Evolutionary conservation across 2,888 invertebrate genomes (phyloP).

Genomic region (Creontiades dilutus): DNA sequence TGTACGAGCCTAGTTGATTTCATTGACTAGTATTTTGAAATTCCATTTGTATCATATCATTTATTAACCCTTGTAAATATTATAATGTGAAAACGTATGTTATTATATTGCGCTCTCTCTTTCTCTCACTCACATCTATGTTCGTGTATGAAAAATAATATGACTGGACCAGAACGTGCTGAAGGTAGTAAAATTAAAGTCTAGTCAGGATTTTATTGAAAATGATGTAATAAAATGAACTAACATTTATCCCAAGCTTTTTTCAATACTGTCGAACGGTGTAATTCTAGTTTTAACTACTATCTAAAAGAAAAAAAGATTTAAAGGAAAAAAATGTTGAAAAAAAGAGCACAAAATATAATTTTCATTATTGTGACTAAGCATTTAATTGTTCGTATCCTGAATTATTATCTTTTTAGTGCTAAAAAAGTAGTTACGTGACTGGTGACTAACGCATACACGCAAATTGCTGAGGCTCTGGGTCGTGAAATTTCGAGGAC

Average conservation of each 20-base stretch:
- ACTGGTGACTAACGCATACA: no score
- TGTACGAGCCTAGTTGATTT: conserved; percentile 48
- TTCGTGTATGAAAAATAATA: conserved; percentile 27
- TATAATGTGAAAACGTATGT: conserved; percentile 1
- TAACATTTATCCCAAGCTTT: conserved; percentile 37
- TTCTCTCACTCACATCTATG: conserved; percentile 47
- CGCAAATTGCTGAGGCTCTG: no score
- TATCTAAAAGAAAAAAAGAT: background rate
- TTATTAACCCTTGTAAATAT: conserved; percentile 54
- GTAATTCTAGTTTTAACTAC: conserved; percentile 49
- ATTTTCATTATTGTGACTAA: conserved; percentile 45
- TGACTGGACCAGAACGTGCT: conserved; percentile 49
- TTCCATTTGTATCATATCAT: conserved; percentile 63
- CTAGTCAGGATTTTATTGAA: conserved; percentile 55
- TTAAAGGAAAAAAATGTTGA: conserved; percentile 31
- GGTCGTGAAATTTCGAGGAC: no score
- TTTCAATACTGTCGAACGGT: conserved; percentile 47
- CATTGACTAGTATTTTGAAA: background rate
- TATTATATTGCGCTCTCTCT: conserved; percentile 12
- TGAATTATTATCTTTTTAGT: no score
- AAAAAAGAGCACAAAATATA: conserved; percentile 57
- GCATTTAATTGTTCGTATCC: no score
- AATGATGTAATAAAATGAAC: background rate
- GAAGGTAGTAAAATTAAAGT: conserved; percentile 54
- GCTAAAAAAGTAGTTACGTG: no score